These are phyloP conservation scores for Cydia pomonella DNA, from an alignment of 1,140 invertebrate genomes.

Conservation along the genomic window DNA sequence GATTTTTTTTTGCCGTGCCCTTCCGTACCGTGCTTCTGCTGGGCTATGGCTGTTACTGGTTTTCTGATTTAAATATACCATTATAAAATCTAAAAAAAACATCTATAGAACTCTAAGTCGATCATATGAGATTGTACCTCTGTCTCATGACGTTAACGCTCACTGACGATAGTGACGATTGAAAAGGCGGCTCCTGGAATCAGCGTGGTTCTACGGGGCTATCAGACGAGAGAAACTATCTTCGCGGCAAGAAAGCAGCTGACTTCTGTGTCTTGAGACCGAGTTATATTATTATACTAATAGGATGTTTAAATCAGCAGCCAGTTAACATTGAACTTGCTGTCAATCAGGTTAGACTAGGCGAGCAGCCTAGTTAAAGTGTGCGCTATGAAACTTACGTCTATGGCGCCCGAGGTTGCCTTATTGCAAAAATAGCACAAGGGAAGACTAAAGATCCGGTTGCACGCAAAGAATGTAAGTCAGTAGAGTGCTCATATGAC, in stretches of 20 bases:
- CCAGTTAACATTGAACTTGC: neutral
- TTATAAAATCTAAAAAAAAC: neutral
- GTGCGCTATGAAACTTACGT: too few species aligned
- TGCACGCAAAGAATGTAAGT: too few species aligned
- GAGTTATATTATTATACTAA: neutral
- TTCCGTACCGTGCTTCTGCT: neutral
- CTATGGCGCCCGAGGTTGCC: too few species aligned
- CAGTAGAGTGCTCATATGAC: too few species aligned
- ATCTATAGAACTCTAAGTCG: neutral
- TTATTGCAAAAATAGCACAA: too few species aligned
- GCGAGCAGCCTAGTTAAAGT: neutral
- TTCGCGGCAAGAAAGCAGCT: neutral
- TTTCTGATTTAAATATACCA: slow-evolving; percentile 1
- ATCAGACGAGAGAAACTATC: neutral
- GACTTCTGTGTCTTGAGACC: neutral
- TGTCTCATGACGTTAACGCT: neutral
- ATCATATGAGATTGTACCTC: neutral
- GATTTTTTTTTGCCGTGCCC: neutral
- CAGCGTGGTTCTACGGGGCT: neutral
- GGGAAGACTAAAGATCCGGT: too few species aligned
- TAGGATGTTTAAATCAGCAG: neutral
- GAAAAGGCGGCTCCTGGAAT: neutral
- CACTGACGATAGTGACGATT: too few species aligned
- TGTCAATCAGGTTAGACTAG: neutral
- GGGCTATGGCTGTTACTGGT: neutral